A percentile compares a stretch with the other conserved stretches of the same genome.
Conservation (phyloP, 2,113 vertebrate genomes). For the Bufo gargarizans region DNA sequence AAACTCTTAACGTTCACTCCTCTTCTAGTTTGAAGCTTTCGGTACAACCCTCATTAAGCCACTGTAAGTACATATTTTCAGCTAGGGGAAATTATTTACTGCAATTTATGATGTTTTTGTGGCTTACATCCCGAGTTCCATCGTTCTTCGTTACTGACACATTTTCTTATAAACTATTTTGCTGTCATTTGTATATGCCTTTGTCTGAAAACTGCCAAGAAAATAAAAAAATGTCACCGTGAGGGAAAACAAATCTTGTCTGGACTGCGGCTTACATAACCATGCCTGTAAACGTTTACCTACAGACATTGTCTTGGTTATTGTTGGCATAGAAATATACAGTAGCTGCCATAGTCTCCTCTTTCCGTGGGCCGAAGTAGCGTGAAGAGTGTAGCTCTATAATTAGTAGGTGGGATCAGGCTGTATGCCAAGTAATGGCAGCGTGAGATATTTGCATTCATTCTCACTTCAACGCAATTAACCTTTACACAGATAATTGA, state of each 20-base stretch:
- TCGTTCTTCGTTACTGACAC: not conserved
- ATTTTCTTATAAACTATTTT: conserved; percentile 2
- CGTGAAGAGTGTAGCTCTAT: conserved; percentile 21
- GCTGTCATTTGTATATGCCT: not conserved
- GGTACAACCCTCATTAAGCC: not conserved
- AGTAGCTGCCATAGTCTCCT: not conserved
- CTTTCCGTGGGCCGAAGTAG: not conserved
- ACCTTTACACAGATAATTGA: conserved; percentile 40
- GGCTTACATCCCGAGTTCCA: not conserved
- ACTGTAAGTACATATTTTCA: not conserved
- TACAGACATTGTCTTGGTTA: not conserved
- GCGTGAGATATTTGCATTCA: conserved; percentile 22
- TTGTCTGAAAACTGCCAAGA: not conserved
- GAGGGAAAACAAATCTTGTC: not conserved
- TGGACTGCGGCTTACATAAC: not conserved
- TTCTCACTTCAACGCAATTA: conserved; percentile 14
- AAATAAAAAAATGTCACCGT: not conserved
- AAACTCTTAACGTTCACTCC: not conserved
- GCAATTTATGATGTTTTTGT: not conserved
- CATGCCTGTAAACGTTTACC: not conserved
- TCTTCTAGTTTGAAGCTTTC: not conserved
- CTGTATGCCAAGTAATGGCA: conserved; percentile 26
- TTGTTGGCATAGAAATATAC: conserved; percentile 26
- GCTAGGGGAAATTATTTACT: not conserved
- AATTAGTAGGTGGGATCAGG: conserved; percentile 41